Evolutionary conservation across 2,888 invertebrate genomes (phyloP), one percentile per base, ranked within the genome.

Genomic region (Drosophila neotestacea): DNA sequence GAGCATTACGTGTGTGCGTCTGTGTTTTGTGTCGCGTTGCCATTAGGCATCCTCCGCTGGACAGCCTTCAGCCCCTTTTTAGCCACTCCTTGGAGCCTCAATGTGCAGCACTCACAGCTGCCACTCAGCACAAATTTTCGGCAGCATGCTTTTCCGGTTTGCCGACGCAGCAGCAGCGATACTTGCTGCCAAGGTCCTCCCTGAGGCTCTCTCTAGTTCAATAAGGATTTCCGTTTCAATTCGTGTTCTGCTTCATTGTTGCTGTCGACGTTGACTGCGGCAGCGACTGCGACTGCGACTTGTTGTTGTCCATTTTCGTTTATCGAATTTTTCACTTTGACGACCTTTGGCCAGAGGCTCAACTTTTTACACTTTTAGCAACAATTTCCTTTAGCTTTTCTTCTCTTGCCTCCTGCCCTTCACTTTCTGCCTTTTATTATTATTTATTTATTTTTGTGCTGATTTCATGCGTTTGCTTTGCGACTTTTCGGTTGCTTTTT

Each of bases 171-270:
- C 22, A 22, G 22, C 79, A 72, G 65, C 58, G 65, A 60, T 44
- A 60, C 52, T 39, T 63, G 11, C 54, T 58, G 28, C 46, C 47
- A 58, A 30, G 27, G 36, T 44, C 55, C 44, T 47, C 47, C 50
- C 50, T 6, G 51, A 68, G 60, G 66, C 69, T 75, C 80, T 73
- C 81, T 79, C 84, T 85, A 89, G 90, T 90, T 91, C 91, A 91
- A 90, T 91, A 89, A 90, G 90, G 90, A 91, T 90, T 90, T 90
- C 90, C 90, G 90, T 78, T 90, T 88, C 88, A 88, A 90, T 90
- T 87, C 88, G 78, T 89, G 83, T 77, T 68, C 81, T 71, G 73
- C 71, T 76, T 66, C 83, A 74, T 80, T 79, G 74, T 80, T 71
- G 48, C 47, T 50, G 42, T 42, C 54, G 16, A 46, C 22, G 32